These are phyloP conservation scores for Diarsia brunnea DNA, from an alignment of 2,888 invertebrate genomes.

Conservation along the genomic window DNA sequence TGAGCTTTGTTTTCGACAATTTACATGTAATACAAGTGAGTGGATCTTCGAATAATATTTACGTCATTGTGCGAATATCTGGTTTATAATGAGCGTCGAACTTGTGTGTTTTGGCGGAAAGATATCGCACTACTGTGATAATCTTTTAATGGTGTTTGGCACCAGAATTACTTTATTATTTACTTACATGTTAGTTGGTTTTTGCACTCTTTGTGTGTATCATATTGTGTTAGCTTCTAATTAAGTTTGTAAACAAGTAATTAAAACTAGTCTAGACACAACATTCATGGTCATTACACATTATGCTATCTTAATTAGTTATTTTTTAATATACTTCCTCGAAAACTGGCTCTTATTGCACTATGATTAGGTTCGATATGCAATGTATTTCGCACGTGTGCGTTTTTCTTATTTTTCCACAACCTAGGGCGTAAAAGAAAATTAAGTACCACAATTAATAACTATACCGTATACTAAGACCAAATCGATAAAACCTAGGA, in stretches of 20 bases:
- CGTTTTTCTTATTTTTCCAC: too few species aligned
- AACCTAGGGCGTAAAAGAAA: too few species aligned
- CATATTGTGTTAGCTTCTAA: constrained; percentile 5
- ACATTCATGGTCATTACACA: constrained; percentile 30
- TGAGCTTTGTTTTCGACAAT: constrained; percentile 60
- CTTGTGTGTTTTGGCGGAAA: constrained; percentile 30
- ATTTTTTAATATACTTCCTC: too few species aligned
- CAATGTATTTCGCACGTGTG: too few species aligned
- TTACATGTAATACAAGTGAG: constrained; percentile 61
- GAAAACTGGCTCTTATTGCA: too few species aligned
- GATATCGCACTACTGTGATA: constrained; percentile 10
- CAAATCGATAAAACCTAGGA: too few species aligned
- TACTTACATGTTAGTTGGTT: constrained; percentile 3
- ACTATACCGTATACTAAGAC: too few species aligned
- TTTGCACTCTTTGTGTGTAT: constrained; percentile 10
- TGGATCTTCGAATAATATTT: constrained; percentile 59
- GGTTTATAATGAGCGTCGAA: constrained; percentile 36
- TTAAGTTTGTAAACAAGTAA: constrained; percentile 27
- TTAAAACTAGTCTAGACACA: constrained; percentile 41
- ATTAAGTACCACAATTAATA: too few species aligned
- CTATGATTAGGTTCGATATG: too few species aligned
- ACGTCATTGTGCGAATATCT: constrained; percentile 56
- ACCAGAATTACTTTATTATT: neutral
- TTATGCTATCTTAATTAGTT: constrained; percentile 34
- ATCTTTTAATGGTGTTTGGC: constrained; percentile 7